Evolutionary conservation across 2,113 vertebrate genomes (phyloP).

Genomic region (Acanthisitta chloris): DNA sequence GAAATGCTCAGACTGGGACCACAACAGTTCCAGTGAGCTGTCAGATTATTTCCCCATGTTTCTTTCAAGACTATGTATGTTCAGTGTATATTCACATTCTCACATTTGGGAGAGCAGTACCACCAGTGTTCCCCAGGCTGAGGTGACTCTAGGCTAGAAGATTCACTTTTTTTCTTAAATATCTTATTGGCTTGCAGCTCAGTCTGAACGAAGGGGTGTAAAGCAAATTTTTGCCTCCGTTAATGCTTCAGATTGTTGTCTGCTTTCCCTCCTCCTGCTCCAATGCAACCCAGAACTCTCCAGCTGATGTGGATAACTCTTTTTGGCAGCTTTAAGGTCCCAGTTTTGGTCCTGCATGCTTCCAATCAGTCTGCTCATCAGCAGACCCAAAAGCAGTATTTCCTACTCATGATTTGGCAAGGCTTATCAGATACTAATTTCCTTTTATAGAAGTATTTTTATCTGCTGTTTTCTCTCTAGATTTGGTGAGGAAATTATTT

Average conservation of each 20-base stretch:
- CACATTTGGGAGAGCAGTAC: neutral
- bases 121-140: neutral
- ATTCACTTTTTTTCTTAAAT: neutral
- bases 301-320: neutral
- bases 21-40: neutral
- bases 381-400: neutral
- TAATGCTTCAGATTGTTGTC: neutral
- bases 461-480: neutral
- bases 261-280: accelerated
- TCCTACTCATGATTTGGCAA: neutral
- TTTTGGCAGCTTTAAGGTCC: neutral
- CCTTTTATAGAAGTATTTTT: neutral
- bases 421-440: neutral
- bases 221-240: neutral
- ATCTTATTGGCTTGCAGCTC: neutral
- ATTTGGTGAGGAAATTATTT: neutral
- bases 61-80: neutral
- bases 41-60: neutral
- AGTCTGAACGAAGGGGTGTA: neutral
- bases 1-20: neutral
- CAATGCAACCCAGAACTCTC: neutral
- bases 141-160: neutral
- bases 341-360: neutral
- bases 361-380: neutral
- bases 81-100: neutral